Evolutionary conservation across 1,140 invertebrate species (phyloP), one percentile per base, ranked within the genome.

Genomic region (Anadara kagoshimensis): DNA sequence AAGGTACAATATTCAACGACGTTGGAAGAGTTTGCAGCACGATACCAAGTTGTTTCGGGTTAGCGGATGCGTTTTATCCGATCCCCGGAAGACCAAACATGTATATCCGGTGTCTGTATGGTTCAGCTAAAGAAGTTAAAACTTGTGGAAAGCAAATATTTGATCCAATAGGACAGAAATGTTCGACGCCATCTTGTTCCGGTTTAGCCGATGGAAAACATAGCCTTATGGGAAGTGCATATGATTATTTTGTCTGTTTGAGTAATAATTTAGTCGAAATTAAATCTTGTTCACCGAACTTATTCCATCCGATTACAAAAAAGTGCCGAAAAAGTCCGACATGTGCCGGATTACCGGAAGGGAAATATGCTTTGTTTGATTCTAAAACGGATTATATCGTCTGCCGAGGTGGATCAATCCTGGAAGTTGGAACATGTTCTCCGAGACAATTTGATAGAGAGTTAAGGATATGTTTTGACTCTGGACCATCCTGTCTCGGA

Each of bases 61-160:
- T 83, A 1, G 69, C 66, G 0, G 66, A 85, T 49, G 84, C 82
- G 0, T 77, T 79, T 61, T 81, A 84, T 45, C 57, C 78, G 2
- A 83, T 81, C 68, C 81, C 81, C 0, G 80, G 79, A 18, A 71
- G 73, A 20, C 75, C 69, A 0, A 70, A 74, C 8, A 78, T 76
- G 54, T 84, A 79, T 47, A 76, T 85, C 3, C 73, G 77, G 12
- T 85, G 84, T 69, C 58, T 71, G 10, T 36, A 41, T 12, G 82
- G 78, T 22, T 76, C 82, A 54, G 81, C 81, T 0, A 69, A 80
- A 16, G 58, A 69, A 47, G 75, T 75, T 24, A 62, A 75, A 26
- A 63, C 64, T 29, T 76, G 75, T 63, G 44, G 22, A 1, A 56
- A 49, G 8, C 69, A 64, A 36, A 7, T 36, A 36, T 36, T 36